Conservation (phyloP, 1,140 invertebrate genomes). For the Gonatopus flavifemur region DNA sequence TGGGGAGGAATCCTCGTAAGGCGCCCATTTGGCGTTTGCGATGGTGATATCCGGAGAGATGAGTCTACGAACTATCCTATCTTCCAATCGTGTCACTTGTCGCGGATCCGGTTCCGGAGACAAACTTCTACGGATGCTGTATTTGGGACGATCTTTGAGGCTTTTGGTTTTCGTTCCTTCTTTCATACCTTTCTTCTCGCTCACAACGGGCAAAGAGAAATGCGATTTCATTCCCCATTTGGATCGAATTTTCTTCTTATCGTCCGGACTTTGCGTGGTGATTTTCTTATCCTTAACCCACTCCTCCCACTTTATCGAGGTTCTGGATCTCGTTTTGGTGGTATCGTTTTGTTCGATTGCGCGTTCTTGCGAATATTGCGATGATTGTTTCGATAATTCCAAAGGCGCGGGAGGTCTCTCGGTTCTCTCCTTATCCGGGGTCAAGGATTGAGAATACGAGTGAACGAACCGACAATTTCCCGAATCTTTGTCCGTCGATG, state of each 20-base stretch:
- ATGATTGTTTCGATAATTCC: too few relatives aligned
- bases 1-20: constrained; percentile 54
- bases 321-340: constrained; percentile 16
- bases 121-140: constrained; percentile 51
- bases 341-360: too few relatives aligned
- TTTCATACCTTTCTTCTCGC: constrained; percentile 41
- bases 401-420: not conserved
- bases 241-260: constrained; percentile 34
- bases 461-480: too few relatives aligned
- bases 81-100: constrained; percentile 39
- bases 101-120: constrained; percentile 54
- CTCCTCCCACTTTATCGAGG: constrained; percentile 20
- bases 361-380: not conserved
- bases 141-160: constrained; percentile 50
- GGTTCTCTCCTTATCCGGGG: constrained; percentile 26
- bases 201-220: constrained; percentile 48
- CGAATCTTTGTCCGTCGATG: constrained; percentile 28
- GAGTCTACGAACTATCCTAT: constrained; percentile 41
- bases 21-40: constrained; percentile 48
- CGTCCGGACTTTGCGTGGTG: constrained; percentile 35
- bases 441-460: constrained; percentile 35
- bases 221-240: constrained; percentile 52
- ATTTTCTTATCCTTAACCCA: constrained; percentile 42
- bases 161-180: constrained; percentile 45
- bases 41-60: constrained; percentile 51